Base-by-base conservation (phyloP, 2,797 vertebrate species). In the Parambassis ranga region DNA sequence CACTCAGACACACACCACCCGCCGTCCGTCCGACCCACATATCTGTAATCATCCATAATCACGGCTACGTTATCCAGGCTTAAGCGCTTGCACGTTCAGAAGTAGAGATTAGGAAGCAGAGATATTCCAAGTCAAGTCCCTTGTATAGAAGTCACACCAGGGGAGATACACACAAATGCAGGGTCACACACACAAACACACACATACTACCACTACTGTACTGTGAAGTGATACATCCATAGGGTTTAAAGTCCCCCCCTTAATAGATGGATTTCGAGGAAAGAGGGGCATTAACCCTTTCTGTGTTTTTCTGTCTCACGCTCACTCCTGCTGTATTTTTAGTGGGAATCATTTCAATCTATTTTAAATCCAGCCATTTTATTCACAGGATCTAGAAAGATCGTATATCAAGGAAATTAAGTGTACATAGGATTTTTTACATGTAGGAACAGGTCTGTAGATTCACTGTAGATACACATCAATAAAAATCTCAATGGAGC, bases 1-100 rank as follows among this genome's bases (percentile, higher is more conserved):
- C 51, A 66, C 69, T 56, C 73, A 71, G 38, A 55, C 68, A 24
- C 37, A 48, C 50, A 58, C 38, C 58, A 31, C 44, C 77, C 48
- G 5, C 68, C 57, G 41, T 30, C 80, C 51, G 62, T 32, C 75
- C 82, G 90, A 90, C 92, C 91, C 90, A 91, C 87, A 92, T 92
- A 91, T 86, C 81, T 20, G 71, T 85, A 91, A 90, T 91, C 89
- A 86, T 91, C 83, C 77, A 76, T 86, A 87, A 89, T 91, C 90
- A 92, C 67, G 75, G 75, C 83, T 65, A 79, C 80, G 76, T 92
- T 89, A 90, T 91, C 89, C 88, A 60, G 75, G 89, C 85, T 92
- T 92, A 91, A 88, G 80, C 64, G 56, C 83, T 85, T 70, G 81
- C 88, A 86, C 84, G 55, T 86, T 90, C 79, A 44, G 61, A 80